phyloP scores from a whole-genome alignment of 1,140 invertebrate species.

The Lepidotrigona ventralis region DNA sequence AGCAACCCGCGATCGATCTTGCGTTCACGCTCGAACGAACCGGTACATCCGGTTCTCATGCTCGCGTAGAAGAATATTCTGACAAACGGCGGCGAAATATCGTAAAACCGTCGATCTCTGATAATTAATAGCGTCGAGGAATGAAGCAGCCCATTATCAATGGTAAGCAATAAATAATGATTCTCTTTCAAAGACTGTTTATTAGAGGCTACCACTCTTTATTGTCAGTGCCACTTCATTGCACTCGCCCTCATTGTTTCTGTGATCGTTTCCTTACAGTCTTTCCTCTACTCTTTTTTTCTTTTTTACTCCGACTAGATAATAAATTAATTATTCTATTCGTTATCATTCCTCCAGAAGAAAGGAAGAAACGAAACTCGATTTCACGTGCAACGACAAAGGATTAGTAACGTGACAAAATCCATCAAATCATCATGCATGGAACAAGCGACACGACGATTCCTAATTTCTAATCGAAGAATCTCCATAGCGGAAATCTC shows the following conservation, averaged over 20 bases:
- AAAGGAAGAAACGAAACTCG: not conserved
- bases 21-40: conserved; percentile 56
- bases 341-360: conserved; percentile 6
- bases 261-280: not conserved
- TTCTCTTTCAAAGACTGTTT: conserved; percentile 54
- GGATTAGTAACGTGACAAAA: not conserved
- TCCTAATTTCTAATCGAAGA: not conserved
- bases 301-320: not conserved
- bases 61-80: conserved; percentile 48
- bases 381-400: not conserved
- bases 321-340: conserved; percentile 35
- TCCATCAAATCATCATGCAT: not conserved
- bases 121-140: conserved; percentile 61
- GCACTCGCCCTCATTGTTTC: conserved; percentile 54
- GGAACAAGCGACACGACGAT: not conserved
- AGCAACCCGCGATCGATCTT: conserved; percentile 53
- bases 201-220: conserved; percentile 55
- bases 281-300: not conserved
- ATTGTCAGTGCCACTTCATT: conserved; percentile 57
- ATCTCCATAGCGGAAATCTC: not conserved
- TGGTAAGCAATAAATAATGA: conserved; percentile 62
- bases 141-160: conserved; percentile 54
- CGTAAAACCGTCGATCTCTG: conserved; percentile 60
- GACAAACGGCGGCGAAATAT: conserved; percentile 57
- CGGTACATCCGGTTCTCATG: conserved; percentile 53